Evolutionary conservation across 1,140 invertebrate species (phyloP).

Genomic region (Micrasema minimum): DNA sequence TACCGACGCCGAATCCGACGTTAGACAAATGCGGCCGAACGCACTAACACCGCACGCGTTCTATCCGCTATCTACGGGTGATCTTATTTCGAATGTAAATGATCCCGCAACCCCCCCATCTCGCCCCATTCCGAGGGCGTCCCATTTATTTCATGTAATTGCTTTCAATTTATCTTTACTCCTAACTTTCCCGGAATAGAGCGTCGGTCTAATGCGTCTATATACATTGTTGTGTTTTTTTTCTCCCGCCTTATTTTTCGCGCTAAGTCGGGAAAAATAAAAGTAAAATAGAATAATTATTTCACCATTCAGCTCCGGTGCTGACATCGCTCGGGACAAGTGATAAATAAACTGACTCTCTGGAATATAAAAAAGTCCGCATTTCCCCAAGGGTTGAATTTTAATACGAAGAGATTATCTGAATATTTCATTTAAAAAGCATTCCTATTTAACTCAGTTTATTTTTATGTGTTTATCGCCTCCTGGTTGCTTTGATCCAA

Average conservation of each 20-base stretch:
- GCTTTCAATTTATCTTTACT: slow-evolving; percentile 54
- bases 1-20: slow-evolving; percentile 8
- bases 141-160: slow-evolving; percentile 54
- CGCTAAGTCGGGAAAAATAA: slow-evolving; percentile 31
- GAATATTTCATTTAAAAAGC: slow-evolving; percentile 27
- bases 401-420: slow-evolving; percentile 20
- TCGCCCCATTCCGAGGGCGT: slow-evolving; percentile 15
- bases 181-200: slow-evolving; percentile 48
- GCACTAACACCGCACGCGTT: slow-evolving; percentile 37
- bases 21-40: slow-evolving; percentile 46
- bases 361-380: slow-evolving; percentile 38
- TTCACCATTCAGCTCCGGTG: slow-evolving; percentile 39
- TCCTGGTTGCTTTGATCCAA: no score
- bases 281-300: slow-evolving; percentile 53
- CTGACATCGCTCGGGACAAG: slow-evolving; percentile 18
- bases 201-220: slow-evolving; percentile 37
- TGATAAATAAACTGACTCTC: slow-evolving; percentile 44
- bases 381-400: slow-evolving; percentile 12
- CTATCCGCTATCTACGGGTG: slow-evolving; percentile 22
- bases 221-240: slow-evolving; percentile 44
- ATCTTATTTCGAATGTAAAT: slow-evolving; percentile 52
- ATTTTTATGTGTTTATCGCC: no score
- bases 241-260: slow-evolving; percentile 18
- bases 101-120: slow-evolving; percentile 39
- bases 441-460: background rate